Base-by-base conservation (phyloP, 1,140 invertebrate genomes). In the Orussus abietinus region DNA sequence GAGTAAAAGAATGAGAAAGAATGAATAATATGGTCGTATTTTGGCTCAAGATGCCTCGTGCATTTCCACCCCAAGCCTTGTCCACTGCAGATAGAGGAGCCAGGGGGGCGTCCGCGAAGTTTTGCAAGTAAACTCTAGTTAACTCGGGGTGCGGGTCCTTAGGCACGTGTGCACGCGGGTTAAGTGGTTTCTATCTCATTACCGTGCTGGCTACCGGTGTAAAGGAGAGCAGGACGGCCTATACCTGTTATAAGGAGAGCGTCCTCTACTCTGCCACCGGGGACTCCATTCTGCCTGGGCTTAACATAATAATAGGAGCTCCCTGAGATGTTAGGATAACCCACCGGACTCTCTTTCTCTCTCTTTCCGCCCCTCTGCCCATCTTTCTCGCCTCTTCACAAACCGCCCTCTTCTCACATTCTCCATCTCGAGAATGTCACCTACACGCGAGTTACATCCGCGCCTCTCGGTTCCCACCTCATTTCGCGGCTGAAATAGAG, bases 141-240 rank as follows among this genome's bases (percentile, higher is more conserved):
- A 45, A 45, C 26, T 29, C 21, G n/a, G n/a, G 42, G 19, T 17
- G 42, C 29, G 39, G 32, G 32, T 32, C 35, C 54, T 59, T 53
- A 55, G 49, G 41, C 52, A 59, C 49, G 49, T 41, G 49, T 52
- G 35, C 12, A 39, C 41, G 40, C 34, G 21, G 22, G 34, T 57
- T 52, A 57, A 57, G 51, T 59, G 36, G 26, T 42, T 49, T 52
- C 44, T 45, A 50, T 50, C 52, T 59, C 47, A 57, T 59, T 57
- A 59, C 10, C 15, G 29, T 29, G 41, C 50, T 28, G 20, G 22
- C 32, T 17, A 38, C 26, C 29, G 19, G 29, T 25, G 32, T 4
- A 30, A 13, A 11, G 14, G 29, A 41, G 29, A 41, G 29, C 31
- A 15, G 20, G 12, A 18, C n/a, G 17, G 20, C 12, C 10, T 10